phyloP scores from a whole-genome alignment of 2,888 invertebrate genomes.

The Oegoconia quadripuncta region DNA sequence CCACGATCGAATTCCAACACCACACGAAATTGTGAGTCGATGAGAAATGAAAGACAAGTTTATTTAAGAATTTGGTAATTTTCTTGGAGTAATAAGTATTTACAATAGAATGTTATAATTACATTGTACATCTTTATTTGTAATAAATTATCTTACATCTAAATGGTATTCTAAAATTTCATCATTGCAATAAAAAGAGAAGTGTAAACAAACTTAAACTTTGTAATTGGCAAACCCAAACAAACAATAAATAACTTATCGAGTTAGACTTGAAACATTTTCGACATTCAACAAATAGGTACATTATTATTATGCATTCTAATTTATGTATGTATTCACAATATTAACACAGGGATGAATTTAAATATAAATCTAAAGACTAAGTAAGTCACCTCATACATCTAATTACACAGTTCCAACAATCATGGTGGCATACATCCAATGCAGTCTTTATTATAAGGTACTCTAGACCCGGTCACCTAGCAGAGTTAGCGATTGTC shows the following conservation, averaged over 20 bases:
- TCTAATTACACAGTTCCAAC: slow-evolving; percentile 7
- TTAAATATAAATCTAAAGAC: neutral
- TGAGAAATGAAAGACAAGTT: slow-evolving; percentile 14
- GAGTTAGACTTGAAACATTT: too few relatives aligned
- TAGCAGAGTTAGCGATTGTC: slow-evolving; percentile 80
- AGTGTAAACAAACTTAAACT: slow-evolving; percentile 1
- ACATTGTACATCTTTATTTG: slow-evolving; percentile 21
- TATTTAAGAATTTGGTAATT: slow-evolving; percentile 36
- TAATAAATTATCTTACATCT: slow-evolving; percentile 24
- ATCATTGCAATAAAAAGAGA: slow-evolving; percentile 4
- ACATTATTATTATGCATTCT: too few relatives aligned
- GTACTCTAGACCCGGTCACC: slow-evolving; percentile 46
- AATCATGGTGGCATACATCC: slow-evolving; percentile 20
- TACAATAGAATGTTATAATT: slow-evolving; percentile 25
- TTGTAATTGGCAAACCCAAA: too few relatives aligned
- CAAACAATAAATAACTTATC: too few relatives aligned
- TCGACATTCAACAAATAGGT: too few relatives aligned
- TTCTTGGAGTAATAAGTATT: slow-evolving; percentile 32
- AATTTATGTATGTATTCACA: too few relatives aligned
- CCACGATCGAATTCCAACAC: too few relatives aligned
- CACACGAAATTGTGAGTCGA: too few relatives aligned
- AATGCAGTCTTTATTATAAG: slow-evolving; percentile 47
- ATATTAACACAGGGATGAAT: neutral
- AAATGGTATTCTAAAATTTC: slow-evolving; percentile 4
- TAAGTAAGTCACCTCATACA: neutral